phyloP scores from a whole-genome alignment of 2,888 invertebrate genomes.

The Oscheius onirici region DNA sequence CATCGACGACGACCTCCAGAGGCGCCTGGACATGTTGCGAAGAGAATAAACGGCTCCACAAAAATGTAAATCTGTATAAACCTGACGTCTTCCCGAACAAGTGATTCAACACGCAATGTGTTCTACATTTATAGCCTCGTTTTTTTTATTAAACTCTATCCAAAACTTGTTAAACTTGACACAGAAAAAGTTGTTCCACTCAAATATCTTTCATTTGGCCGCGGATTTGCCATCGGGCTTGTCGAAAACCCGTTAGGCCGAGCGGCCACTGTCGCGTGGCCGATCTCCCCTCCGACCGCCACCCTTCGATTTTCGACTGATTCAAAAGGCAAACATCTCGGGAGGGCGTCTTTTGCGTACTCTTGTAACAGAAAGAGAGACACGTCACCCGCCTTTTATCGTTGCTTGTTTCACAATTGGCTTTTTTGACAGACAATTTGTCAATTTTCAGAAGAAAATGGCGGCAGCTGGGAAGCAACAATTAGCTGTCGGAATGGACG shows the following conservation, averaged over 20 bases:
- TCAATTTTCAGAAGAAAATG: neutral
- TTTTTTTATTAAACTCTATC: no score
- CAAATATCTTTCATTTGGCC: neutral
- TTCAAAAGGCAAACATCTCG: conserved; percentile 25
- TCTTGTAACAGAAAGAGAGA: neutral
- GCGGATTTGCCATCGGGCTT: conserved; percentile 20
- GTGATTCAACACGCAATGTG: no score
- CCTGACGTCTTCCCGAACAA: neutral
- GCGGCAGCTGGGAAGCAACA: no score
- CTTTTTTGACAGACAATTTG: neutral
- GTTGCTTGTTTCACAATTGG: no score
- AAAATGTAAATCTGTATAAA: conserved; percentile 27
- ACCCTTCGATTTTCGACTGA: conserved; percentile 4
- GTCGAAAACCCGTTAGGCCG: conserved; percentile 18
- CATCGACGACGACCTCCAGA: conserved; percentile 93
- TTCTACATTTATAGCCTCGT: no score
- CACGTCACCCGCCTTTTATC: neutral
- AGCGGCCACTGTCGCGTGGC: conserved; percentile 5
- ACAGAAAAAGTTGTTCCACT: no score
- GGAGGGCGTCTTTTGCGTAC: no score
- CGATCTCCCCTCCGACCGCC: conserved; percentile 6
- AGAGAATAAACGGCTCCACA: conserved; percentile 37
- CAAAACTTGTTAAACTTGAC: no score
- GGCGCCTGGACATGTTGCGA: conserved; percentile 52
- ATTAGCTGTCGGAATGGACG: conserved; percentile 29